Conservation (phyloP, 2,113 vertebrate genomes). For the Solea senegalensis region DNA sequence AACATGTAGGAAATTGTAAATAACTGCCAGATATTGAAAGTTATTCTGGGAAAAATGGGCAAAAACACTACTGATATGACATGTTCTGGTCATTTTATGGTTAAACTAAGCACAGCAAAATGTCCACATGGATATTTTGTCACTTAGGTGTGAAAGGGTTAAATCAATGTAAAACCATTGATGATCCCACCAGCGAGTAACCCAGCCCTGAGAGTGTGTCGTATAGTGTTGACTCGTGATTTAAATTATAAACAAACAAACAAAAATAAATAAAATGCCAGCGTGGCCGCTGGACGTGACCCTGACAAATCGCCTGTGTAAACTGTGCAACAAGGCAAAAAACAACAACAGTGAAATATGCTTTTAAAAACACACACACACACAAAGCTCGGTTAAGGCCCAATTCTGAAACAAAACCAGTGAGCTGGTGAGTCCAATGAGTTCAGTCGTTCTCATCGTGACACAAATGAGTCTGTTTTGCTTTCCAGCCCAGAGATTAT, state of each 20-base stretch:
- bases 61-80: too few species aligned
- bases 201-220: not conserved
- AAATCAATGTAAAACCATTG: not conserved
- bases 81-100: too few species aligned
- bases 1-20: too few species aligned
- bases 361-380: constrained; percentile 2
- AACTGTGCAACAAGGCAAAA: constrained; percentile 21
- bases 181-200: not conserved
- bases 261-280: not conserved
- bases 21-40: too few species aligned
- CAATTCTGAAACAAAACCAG: constrained; percentile 37
- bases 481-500: constrained; percentile 58
- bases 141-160: too few species aligned
- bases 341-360: constrained; percentile 5
- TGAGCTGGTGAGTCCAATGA: constrained; percentile 44
- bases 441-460: constrained; percentile 51
- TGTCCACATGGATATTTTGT: too few species aligned
- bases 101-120: too few species aligned
- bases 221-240: constrained; percentile 3
- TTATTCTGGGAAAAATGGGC: too few species aligned
- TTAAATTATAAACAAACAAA: not conserved
- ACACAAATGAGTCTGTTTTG: constrained; percentile 61
- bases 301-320: constrained; percentile 12
- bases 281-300: not conserved
- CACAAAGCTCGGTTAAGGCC: constrained; percentile 2